A percentile compares a stretch with the other conserved stretches of the same genome.
phyloP scores from a whole-genome alignment of 2,888 invertebrate species.

The Sinohyriopsis cumingii region DNA sequence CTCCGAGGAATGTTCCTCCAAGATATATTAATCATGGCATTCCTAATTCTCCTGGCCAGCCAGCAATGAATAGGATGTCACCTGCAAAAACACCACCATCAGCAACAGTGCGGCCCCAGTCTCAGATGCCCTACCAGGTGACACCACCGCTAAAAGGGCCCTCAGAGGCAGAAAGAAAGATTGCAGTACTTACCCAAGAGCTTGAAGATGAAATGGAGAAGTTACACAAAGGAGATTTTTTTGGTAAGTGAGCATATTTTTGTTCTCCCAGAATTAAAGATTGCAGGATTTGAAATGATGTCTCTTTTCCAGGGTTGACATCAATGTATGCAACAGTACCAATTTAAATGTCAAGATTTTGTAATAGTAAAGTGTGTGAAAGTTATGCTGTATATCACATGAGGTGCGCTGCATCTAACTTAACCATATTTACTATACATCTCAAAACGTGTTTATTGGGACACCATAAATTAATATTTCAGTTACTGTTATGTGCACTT shows the following conservation, averaged over 20 bases:
- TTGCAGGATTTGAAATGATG: background rate
- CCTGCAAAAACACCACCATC: slow-evolving; percentile 34
- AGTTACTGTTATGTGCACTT: too few species aligned
- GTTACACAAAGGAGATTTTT: slow-evolving; percentile 95
- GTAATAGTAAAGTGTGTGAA: too few species aligned
- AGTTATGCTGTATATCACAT: too few species aligned
- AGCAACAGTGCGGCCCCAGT: slow-evolving; percentile 36
- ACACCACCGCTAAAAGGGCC: slow-evolving; percentile 58
- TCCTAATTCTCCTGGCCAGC: slow-evolving; percentile 29
- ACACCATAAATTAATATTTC: too few species aligned
- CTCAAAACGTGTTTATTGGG: too few species aligned
- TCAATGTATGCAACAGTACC: too few species aligned
- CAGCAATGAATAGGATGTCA: slow-evolving; percentile 18
- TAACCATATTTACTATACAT: too few species aligned
- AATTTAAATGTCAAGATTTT: too few species aligned
- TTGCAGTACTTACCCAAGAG: slow-evolving; percentile 68
- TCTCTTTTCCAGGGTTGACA: too few species aligned
- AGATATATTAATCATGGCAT: slow-evolving; percentile 27
- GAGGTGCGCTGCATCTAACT: too few species aligned
- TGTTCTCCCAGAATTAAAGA: background rate
- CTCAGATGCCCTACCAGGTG: slow-evolving; percentile 54
- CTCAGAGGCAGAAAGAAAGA: slow-evolving; percentile 65
- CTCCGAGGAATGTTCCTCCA: slow-evolving; percentile 38
- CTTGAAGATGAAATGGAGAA: slow-evolving; percentile 82
- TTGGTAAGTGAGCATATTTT: slow-evolving; percentile 80